Evolutionary conservation across 1,140 invertebrate genomes (phyloP).

Genomic region (Achroia grisella): DNA sequence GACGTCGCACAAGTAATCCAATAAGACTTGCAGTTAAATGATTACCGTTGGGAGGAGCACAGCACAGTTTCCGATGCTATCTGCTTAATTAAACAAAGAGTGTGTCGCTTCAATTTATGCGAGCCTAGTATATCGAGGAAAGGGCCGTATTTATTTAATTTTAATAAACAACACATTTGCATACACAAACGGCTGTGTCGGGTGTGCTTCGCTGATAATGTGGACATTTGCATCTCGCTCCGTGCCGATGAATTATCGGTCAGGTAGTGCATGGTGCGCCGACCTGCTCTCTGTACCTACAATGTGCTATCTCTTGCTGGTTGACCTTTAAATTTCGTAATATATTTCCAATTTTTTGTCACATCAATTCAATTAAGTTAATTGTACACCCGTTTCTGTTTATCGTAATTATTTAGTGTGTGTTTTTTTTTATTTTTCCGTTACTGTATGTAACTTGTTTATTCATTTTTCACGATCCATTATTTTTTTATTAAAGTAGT

Average conservation of each 20-base stretch:
- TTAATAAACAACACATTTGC: constrained; percentile 55
- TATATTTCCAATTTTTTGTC: neutral
- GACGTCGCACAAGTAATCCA: constrained; percentile 36
- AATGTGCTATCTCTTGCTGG: neutral
- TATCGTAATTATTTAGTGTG: too few species aligned
- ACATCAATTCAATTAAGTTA: too few species aligned
- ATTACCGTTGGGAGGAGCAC: constrained; percentile 1
- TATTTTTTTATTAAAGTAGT: too few species aligned
- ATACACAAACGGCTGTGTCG: constrained; percentile 27
- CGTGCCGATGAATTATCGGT: constrained; percentile 41
- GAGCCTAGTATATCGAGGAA: constrained; percentile 7
- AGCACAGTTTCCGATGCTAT: constrained; percentile 16
- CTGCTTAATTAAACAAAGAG: constrained; percentile 26
- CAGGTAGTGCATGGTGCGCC: constrained; percentile 18
- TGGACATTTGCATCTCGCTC: constrained; percentile 40
- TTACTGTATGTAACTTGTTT: too few species aligned
- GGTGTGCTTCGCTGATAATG: constrained; percentile 46
- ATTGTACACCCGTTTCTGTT: too few species aligned
- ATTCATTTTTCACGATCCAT: too few species aligned
- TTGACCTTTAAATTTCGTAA: neutral
- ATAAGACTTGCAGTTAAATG: constrained; percentile 28
- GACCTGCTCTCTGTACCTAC: constrained; percentile 6
- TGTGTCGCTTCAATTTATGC: constrained; percentile 6
- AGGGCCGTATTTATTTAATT: constrained; percentile 52
- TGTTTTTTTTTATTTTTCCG: too few species aligned